Evolutionary conservation across 2,797 vertebrate genomes (phyloP), one percentile per base, ranked within the genome.

Genomic region (Acipenser oxyrinchus): DNA sequence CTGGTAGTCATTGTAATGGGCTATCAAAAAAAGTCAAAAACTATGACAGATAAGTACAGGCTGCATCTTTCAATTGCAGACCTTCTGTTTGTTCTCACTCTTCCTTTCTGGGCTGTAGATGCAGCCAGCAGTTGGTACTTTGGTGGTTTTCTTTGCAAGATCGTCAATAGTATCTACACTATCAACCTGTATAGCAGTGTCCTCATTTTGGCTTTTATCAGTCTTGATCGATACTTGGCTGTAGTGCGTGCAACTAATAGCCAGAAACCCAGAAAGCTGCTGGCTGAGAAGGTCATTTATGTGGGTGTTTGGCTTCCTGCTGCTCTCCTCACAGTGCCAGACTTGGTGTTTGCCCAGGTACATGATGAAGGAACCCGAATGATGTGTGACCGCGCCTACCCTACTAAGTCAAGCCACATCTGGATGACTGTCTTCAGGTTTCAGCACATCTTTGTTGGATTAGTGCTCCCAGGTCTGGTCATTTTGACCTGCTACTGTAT

Each of bases 161-260:
- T 90, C 0, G 90, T 98, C 71, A 94, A 99, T 70, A 79, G 95
- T 84, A 96, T 99, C 81, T 97, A 99, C 84, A 99, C 96, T 0
- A 86, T 99, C 77, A 99, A 99, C 83, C 84, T 99, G 68, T 98
- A 98, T 66, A 94, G 96, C 87, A 98, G 95, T 3, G 96, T 99
- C 61, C 76, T 99, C 65, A 98, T 99, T 78, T 82, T 99, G 81
- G 97, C 97, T 64, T 99, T 98, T 73, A 99, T 99, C 78, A 99
- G 96, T 63, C 77, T 99, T 49, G 97, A 99, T 75, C 83, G 96
- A 2, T 99, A 99, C 82, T 72, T 99, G 74, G 97, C 97, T 0
- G 93, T 99, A 2, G 95, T 99, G 15, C 93, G 90, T 0, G 95
- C 97, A 69, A 99, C 95, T 72, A 98, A 94, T 82, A 98, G 95